These are phyloP conservation scores for Listronotus oregonensis DNA, from an alignment of 1,140 invertebrate species.

Conservation along the genomic window DNA sequence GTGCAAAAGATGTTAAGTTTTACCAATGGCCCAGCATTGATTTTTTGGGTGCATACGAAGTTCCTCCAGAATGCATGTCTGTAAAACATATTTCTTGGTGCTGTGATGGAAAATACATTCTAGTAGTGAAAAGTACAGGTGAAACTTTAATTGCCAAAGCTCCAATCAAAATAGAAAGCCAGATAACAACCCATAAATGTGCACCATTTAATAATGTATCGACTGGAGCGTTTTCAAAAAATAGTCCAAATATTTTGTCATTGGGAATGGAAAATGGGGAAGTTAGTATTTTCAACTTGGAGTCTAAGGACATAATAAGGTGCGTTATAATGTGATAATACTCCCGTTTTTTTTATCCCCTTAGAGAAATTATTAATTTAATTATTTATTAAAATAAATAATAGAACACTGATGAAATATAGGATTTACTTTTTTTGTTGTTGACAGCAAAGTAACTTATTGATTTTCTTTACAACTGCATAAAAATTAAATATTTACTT, in stretches of 20 bases:
- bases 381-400: no score
- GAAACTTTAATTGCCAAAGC: conserved; percentile 31
- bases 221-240: conserved; percentile 38
- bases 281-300: conserved; percentile 36
- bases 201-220: conserved; percentile 16
- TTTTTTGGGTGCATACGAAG: conserved; percentile 33
- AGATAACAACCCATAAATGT: conserved; percentile 14
- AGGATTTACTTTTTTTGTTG: no score
- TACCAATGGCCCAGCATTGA: conserved; percentile 43
- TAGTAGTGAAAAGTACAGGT: conserved; percentile 37
- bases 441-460: no score
- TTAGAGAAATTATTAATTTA: no score
- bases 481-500: no score
- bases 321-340: no score
- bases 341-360: no score
- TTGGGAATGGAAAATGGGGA: conserved; percentile 39
- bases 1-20: conserved; percentile 44
- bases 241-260: conserved; percentile 30
- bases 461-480: no score
- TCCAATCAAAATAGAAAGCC: conserved; percentile 10
- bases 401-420: no score
- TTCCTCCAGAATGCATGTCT: conserved; percentile 25
- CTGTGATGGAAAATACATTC: conserved; percentile 37
- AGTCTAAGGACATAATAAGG: conserved; percentile 22
- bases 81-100: conserved; percentile 45